Evolutionary conservation across 1,140 invertebrate genomes (phyloP).

Genomic region (Drosophila orosa): DNA sequence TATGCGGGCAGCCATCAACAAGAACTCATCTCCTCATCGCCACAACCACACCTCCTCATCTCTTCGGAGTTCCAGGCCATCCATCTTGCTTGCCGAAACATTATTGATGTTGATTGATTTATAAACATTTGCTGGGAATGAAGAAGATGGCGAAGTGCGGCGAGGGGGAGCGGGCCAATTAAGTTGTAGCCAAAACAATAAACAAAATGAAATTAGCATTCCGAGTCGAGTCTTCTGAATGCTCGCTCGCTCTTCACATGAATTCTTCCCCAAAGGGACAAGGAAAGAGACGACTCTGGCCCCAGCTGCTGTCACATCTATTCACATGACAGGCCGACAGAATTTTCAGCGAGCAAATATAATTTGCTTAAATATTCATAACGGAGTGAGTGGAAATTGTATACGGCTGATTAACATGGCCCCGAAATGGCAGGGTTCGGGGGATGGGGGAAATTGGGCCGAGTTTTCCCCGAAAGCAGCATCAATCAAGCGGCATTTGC

Average conservation of each 20-base stretch:
- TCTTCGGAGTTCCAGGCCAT: constrained; percentile 36
- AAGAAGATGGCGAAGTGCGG: neutral
- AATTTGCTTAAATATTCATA: constrained; percentile 78
- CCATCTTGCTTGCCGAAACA: constrained; percentile 55
- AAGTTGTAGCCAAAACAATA: constrained; percentile 80
- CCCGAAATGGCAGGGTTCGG: constrained; percentile 7
- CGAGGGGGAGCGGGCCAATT: constrained; percentile 53
- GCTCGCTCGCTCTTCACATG: neutral
- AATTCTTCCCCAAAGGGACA: neutral
- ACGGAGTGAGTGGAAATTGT: constrained; percentile 65
- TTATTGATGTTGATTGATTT: constrained; percentile 83
- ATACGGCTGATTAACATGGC: constrained; percentile 66
- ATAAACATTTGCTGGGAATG: constrained; percentile 65
- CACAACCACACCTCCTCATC: constrained; percentile 8
- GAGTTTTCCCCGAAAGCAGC: constrained; percentile 39
- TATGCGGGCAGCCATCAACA: constrained; percentile 49
- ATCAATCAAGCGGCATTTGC: constrained; percentile 71
- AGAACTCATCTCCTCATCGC: constrained; percentile 18
- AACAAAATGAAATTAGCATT: constrained; percentile 79
- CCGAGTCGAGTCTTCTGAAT: constrained; percentile 14
- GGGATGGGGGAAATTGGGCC: neutral
- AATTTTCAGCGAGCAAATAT: constrained; percentile 62
- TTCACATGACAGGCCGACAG: constrained; percentile 27
- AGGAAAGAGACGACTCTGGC: constrained; percentile 8
- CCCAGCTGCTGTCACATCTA: constrained; percentile 65